Base-by-base conservation (phyloP, 1,140 invertebrate species). In the Saccostrea cuccullata region DNA sequence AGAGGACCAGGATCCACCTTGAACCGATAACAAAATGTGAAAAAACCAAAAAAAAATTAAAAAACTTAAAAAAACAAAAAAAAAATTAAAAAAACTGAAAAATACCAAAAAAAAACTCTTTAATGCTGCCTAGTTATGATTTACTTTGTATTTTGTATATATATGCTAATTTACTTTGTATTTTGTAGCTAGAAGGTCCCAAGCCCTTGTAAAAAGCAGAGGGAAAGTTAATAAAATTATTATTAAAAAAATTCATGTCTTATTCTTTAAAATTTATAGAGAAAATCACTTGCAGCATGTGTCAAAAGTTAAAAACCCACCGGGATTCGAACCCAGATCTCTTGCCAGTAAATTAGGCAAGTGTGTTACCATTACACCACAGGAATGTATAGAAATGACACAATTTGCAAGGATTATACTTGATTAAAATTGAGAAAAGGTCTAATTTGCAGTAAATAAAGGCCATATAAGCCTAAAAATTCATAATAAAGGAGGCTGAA, bases 201-300 rank as follows among this genome's bases (percentile, higher is more conserved):
- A 82, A 82, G 23, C 77, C 77, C 77, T 82, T 82, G 77, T 82
- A 30, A 82, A 67, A 82, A 15, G 77, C 77, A 82, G 77, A 82
- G 23, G 77, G 40, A 82, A 30, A 8, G 26, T 82, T 15, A 40
- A 30, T 8, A 40, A 82, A n/a, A 82, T 82, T 6, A n/a, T 23
- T 67, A 67, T 20, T 2, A 67, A 67, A 67, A 20, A 6, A 67
- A 20, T 67, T 17, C 23, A 15, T 67, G 13, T 67, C 60, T 67
- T 67, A 20, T 67, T 67, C 17, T 67, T 67, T 67, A 8, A 67
- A 67, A 17, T 67, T 20, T 1, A 67, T 8, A 67, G 60, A 23
- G 23, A 8, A 17, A 67, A 67, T 67, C 60, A 67, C 47, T 67
- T 67, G 60, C 60, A 67, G 6, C 13, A 47, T 47, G 47, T 47